Percentiles rank a stretch among this genome's conserved stretches.
These are phyloP conservation scores for Drosophila ezoana DNA, from an alignment of 2,888 invertebrate species.

Conservation along the genomic window DNA sequence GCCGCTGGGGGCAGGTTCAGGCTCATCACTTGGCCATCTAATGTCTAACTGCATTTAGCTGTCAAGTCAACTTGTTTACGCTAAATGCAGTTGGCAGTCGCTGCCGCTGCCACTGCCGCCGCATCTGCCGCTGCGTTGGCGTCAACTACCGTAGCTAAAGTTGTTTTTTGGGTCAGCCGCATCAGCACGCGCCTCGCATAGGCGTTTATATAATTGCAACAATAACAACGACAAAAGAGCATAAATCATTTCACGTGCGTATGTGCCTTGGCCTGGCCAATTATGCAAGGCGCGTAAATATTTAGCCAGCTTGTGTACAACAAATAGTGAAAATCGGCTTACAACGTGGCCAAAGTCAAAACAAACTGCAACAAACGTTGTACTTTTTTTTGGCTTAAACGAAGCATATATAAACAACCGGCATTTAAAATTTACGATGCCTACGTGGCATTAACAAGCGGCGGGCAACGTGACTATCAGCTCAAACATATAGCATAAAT, in stretches of 20 bases:
- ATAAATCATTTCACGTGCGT: constrained; percentile 44
- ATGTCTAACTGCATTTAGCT: constrained; percentile 74
- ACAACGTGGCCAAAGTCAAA: constrained; percentile 16
- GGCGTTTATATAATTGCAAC: constrained; percentile 66
- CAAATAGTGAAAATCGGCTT: constrained; percentile 38
- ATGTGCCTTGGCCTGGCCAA: constrained; percentile 50
- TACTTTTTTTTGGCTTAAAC: constrained; percentile 36
- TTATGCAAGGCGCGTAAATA: constrained; percentile 60
- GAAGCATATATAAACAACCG: constrained; percentile 44
- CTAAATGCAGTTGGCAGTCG: constrained; percentile 33
- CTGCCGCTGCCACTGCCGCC: constrained; percentile 28
- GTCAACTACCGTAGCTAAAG: constrained; percentile 67
- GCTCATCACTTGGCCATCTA: constrained; percentile 76
- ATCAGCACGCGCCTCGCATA: constrained; percentile 67
- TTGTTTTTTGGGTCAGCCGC: constrained; percentile 64
- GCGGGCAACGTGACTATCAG: constrained; percentile 53
- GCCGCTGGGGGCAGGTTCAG: neutral
- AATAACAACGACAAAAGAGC: constrained; percentile 30
- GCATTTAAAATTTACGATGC: constrained; percentile 54
- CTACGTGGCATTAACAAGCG: constrained; percentile 46
- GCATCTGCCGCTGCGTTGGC: constrained; percentile 57
- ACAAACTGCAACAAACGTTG: constrained; percentile 43
- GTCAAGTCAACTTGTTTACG: constrained; percentile 76
- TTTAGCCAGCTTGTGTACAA: constrained; percentile 26
- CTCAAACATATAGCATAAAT: constrained; percentile 54